Percentiles rank a stretch among this genome's conserved stretches.
phyloP scores from a whole-genome alignment of 2,797 vertebrate genomes.

The Sebastes diploproa region DNA sequence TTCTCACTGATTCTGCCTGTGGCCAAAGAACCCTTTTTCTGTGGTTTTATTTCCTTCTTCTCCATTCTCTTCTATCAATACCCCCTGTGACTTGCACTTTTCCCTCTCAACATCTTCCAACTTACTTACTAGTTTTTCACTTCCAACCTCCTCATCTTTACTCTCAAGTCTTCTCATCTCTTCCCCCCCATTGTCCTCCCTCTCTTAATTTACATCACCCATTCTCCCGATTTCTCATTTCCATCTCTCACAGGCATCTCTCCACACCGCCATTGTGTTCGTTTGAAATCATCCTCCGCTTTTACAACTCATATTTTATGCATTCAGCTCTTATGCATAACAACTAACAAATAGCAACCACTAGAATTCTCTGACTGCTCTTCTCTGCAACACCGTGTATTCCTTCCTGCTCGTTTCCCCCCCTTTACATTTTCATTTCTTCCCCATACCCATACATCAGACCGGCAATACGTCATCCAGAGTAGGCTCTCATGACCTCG shows the following conservation, averaged over 20 bases:
- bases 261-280: not conserved
- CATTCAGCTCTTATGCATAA: slow-evolving; percentile 45
- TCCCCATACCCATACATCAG: not conserved
- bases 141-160: not conserved
- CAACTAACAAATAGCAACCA: slow-evolving; percentile 40
- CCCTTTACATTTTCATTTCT: slow-evolving; percentile 7
- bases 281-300: slow-evolving; percentile 32
- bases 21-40: not conserved
- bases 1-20: not conserved
- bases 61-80: not conserved
- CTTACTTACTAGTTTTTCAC: not conserved
- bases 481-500: no score
- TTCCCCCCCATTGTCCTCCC: not conserved
- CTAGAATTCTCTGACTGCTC: slow-evolving; percentile 22
- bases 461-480: no score
- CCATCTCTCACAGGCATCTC: not conserved
- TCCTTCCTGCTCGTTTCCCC: not conserved
- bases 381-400: not conserved
- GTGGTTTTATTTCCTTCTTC: not conserved
- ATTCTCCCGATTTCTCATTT: not conserved
- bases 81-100: not conserved
- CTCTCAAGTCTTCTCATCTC: not conserved
- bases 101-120: not conserved
- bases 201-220: slow-evolving; percentile 10
- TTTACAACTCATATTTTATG: slow-evolving; percentile 68